Base-by-base conservation (phyloP, 2,888 invertebrate genomes). In the Scelioninae gen. 1 region DNA sequence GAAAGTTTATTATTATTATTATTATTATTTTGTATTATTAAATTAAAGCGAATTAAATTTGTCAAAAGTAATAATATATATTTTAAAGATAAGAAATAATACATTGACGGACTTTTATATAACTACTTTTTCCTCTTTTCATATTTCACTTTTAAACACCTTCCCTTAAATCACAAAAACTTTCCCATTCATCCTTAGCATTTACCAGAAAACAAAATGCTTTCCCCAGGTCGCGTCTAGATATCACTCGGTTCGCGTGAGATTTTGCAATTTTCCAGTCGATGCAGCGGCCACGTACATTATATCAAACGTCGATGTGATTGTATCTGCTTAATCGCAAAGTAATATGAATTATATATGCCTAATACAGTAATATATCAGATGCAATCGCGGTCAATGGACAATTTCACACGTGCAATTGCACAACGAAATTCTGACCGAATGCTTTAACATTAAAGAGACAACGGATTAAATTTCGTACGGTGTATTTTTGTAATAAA, bases 311-410 rank as follows among this genome's bases (percentile, higher is more conserved):
- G 74, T 65, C 74, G 72, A 77, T 78, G 55, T 43, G 83, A 83
- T 83, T 29, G 65, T 83, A 83, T 83, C 83, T 69, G 55, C 60
- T 75, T 79, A 83, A 83, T 79, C 75, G 78, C 65, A 40, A 78
- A 68, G 82, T 83, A 78, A 78, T 83, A 83, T 83, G 82, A 83
- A 83, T 79, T 83, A 83, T 83, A 83, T 83, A 76, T 83, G 75
- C 78, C 68, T 68, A 78, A 78, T 78, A 66, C 75, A 75, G 78
- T 79, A 83, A 83, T 83, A 75, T 79, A 66, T 75, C 55, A 79
- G 79, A 75, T 79, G 71, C 31, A 71, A 83, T 83, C 79, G 78
- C 60, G 49, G 55, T 60, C 60, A 71, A 79, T 76, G 83, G 79
- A 83, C 58, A 78, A 83, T 83, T 79, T 83, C 83, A 83, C 83